Evolutionary conservation across 2,888 invertebrate genomes (phyloP).

Genomic region (Calliphora vomitoria): DNA sequence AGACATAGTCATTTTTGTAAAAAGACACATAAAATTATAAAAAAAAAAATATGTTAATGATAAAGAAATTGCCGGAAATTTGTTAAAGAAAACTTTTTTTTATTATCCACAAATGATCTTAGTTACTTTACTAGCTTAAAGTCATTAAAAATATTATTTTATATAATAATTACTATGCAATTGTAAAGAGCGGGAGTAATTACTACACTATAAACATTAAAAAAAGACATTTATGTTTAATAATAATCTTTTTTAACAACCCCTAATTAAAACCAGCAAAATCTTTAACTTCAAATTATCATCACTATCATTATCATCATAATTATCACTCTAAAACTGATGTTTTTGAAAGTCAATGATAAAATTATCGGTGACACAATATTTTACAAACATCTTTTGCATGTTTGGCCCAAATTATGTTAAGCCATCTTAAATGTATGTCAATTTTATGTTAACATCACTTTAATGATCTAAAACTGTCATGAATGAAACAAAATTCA

Average conservation of each 20-base stretch:
- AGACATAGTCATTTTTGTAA: background rate
- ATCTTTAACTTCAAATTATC: background rate
- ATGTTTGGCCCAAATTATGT: background rate
- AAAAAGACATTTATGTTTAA: no score
- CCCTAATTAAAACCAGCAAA: no score
- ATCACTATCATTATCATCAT: background rate
- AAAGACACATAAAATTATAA: background rate
- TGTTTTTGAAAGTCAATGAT: background rate
- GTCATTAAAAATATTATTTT: background rate
- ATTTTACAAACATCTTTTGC: background rate
- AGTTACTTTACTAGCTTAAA: slow-evolving; percentile 54
- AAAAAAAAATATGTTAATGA: slow-evolving; percentile 34
- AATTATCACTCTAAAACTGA: background rate
- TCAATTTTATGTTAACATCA: slow-evolving; percentile 29
- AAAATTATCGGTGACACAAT: background rate
- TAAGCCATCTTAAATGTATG: slow-evolving; percentile 27
- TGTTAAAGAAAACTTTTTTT: slow-evolving; percentile 20
- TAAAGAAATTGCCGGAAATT: slow-evolving; percentile 57
- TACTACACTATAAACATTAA: background rate
- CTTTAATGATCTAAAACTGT: slow-evolving; percentile 17
- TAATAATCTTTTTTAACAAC: background rate
- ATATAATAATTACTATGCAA: background rate
- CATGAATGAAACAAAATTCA: slow-evolving; percentile 17
- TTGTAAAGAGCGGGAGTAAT: background rate
- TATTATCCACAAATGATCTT: slow-evolving; percentile 5